Evolutionary conservation across 2,113 vertebrate genomes (phyloP).

Genomic region (Sitta europaea): DNA sequence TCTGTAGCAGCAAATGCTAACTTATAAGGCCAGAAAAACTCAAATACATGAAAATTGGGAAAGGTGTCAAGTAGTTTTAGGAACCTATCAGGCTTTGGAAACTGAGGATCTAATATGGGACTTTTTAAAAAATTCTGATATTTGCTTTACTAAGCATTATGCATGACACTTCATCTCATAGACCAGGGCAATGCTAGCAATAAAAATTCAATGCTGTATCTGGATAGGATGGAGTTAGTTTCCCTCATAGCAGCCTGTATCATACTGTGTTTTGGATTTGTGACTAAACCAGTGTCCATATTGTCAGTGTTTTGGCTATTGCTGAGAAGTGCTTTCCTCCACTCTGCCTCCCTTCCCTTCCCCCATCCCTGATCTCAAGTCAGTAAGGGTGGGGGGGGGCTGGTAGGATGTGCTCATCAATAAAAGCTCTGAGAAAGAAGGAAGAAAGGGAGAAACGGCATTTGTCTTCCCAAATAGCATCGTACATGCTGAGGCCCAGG

Average conservation of each 20-base stretch:
- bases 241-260: background rate
- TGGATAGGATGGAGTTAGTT: background rate
- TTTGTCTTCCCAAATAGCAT: background rate
- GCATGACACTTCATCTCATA: background rate
- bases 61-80: background rate
- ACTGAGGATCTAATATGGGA: background rate
- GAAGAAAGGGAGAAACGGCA: background rate
- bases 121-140: background rate
- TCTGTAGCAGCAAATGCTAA: background rate
- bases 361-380: background rate
- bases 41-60: background rate
- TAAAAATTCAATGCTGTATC: background rate
- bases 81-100: background rate
- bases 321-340: background rate
- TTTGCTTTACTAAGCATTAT: background rate
- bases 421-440: background rate
- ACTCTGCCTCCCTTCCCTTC: background rate
- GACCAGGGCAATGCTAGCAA: background rate
- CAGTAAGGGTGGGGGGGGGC: background rate
- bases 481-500: background rate
- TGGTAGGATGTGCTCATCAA: background rate
- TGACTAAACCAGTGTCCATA: background rate
- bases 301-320: background rate
- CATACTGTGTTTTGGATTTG: background rate
- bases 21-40: background rate